These are phyloP conservation scores for Hippocampus comes DNA, from an alignment of 2,113 vertebrate species.

Conservation along the genomic window DNA sequence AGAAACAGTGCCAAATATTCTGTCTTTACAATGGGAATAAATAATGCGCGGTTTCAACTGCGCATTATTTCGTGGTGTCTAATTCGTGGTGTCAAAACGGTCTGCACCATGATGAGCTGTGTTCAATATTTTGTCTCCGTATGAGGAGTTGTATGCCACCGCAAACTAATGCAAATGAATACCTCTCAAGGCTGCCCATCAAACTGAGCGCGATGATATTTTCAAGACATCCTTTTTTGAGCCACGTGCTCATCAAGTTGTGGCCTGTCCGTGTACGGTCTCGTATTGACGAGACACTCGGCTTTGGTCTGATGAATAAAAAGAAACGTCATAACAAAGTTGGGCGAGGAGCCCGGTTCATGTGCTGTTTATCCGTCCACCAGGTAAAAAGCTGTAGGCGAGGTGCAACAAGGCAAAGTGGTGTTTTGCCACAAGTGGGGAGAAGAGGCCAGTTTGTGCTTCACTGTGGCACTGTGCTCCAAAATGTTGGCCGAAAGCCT, in stretches of 20 bases:
- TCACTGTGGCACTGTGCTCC: neutral
- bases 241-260: neutral
- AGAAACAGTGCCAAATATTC: too few species aligned
- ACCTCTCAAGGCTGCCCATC: too few species aligned
- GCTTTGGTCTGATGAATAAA: conserved; percentile 41
- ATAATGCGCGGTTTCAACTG: too few species aligned
- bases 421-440: conserved; percentile 39
- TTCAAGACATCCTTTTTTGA: too few species aligned
- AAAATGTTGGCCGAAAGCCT: neutral
- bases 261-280: neutral
- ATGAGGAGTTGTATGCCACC: too few species aligned
- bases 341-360: conserved; percentile 13
- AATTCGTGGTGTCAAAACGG: too few species aligned
- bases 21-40: too few species aligned
- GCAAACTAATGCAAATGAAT: too few species aligned
- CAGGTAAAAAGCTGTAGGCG: conserved; percentile 39
- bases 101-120: too few species aligned
- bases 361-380: conserved; percentile 11
- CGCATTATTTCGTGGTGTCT: too few species aligned
- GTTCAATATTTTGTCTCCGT: too few species aligned
- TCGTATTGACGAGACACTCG: conserved; percentile 19
- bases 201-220: too few species aligned
- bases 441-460: neutral
- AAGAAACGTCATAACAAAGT: neutral
- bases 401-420: conserved; percentile 57